phyloP scores from a whole-genome alignment of 2,113 vertebrate species.

The Leptobrachium ailaonicum region DNA sequence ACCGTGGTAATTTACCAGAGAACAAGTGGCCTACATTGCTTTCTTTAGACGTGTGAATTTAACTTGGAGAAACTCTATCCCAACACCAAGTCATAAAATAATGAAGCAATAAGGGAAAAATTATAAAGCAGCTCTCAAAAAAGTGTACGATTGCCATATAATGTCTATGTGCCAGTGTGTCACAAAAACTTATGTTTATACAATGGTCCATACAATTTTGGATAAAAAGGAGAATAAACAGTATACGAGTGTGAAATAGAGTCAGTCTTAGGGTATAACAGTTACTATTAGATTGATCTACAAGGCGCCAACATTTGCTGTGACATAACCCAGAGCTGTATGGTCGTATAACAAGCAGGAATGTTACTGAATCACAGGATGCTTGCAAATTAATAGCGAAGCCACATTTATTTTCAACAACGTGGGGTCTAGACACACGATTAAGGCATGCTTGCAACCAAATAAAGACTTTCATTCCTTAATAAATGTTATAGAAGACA shows the following conservation, averaged over 20 bases:
- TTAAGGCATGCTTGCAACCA: neutral
- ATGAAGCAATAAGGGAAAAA: slow-evolving; percentile 21
- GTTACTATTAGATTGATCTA: neutral
- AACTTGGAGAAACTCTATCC: slow-evolving; percentile 24
- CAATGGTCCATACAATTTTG: neutral
- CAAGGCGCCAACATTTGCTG: neutral
- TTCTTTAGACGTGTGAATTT: slow-evolving; percentile 45
- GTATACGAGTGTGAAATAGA: neutral
- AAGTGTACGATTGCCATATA: slow-evolving; percentile 11
- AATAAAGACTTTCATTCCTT: neutral
- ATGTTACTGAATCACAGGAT: neutral
- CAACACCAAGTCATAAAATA: slow-evolving; percentile 20
- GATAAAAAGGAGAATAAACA: neutral
- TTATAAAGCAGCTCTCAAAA: slow-evolving; percentile 17
- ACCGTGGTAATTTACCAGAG: slow-evolving; percentile 18
- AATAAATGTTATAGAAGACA: neutral
- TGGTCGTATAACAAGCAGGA: neutral
- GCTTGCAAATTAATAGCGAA: neutral
- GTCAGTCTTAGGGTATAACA: neutral
- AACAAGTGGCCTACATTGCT: slow-evolving; percentile 37
- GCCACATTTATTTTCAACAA: neutral
- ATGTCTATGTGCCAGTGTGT: neutral
- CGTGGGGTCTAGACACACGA: neutral
- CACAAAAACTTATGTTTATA: neutral
- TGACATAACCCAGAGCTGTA: neutral